A percentile compares a stretch with the other conserved stretches of the same genome.
Evolutionary conservation across 2,797 vertebrate genomes (phyloP).

Genomic region (Australoheros facetus): DNA sequence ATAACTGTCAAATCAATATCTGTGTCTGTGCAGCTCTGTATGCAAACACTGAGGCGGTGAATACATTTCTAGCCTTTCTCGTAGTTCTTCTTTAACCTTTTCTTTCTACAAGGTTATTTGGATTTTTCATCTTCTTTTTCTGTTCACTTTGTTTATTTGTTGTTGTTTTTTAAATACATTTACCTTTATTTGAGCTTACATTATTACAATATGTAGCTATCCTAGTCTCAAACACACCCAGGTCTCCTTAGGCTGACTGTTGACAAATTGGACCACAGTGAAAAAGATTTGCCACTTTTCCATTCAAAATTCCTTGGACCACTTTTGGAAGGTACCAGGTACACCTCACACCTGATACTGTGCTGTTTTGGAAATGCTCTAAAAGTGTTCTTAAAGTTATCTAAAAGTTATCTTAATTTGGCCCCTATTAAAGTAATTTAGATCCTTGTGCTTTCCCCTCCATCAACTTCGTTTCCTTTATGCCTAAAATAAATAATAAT

Average conservation of each 20-base stretch:
- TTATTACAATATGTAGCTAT: neutral
- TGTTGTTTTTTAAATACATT: neutral
- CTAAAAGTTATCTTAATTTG: neutral
- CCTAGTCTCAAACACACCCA: too few relatives aligned
- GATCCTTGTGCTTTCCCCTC: too few relatives aligned
- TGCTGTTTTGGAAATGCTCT: neutral
- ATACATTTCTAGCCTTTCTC: neutral
- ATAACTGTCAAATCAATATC: neutral
- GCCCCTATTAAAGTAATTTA: neutral
- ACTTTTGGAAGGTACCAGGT: too few relatives aligned
- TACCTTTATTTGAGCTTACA: neutral
- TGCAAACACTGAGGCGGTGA: neutral
- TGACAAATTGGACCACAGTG: too few relatives aligned
- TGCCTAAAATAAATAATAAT: too few relatives aligned
- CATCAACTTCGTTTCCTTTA: too few relatives aligned
- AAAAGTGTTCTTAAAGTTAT: too few relatives aligned
- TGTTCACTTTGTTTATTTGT: accelerated
- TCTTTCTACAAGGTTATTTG: neutral
- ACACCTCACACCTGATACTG: too few relatives aligned
- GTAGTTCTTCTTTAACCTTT: neutral
- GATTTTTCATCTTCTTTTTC: neutral
- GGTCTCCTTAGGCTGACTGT: too few relatives aligned
- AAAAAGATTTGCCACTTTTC: too few relatives aligned
- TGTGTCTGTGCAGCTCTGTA: neutral
- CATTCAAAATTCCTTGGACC: too few relatives aligned